Conservation (phyloP, 2,113 vertebrate species). For the Myotis davidii region DNA sequence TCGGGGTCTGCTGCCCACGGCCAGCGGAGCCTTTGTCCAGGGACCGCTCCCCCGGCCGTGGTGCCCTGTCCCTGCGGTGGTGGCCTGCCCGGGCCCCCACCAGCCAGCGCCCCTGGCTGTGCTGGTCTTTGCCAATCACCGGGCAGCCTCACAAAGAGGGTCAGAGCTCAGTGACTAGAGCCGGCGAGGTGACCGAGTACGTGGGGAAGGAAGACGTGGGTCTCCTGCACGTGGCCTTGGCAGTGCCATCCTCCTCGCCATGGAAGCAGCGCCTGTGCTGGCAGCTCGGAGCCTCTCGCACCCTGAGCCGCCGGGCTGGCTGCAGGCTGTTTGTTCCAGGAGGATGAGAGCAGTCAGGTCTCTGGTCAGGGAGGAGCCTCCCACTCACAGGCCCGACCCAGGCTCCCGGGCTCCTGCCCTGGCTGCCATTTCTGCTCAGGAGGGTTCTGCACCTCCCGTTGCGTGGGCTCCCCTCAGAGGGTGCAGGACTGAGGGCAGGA, state of each 20-base stretch:
- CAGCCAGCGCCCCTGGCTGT: not conserved
- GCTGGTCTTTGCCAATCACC: not conserved
- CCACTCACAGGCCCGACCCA: no score
- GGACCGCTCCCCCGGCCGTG: accelerated
- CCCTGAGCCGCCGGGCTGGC: not conserved
- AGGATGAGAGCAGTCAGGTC: no score
- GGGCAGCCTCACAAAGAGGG: not conserved
- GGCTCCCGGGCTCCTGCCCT: accelerated
- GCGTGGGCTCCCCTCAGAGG: not conserved
- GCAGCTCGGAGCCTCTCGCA: not conserved
- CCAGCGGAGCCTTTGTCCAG: not conserved
- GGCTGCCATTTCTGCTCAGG: no score
- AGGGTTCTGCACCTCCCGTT: accelerated
- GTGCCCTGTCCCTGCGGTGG: accelerated
- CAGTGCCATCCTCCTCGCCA: not conserved
- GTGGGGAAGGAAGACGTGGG: not conserved
- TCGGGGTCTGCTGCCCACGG: not conserved
- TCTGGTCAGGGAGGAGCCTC: no score
- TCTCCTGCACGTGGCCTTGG: not conserved
- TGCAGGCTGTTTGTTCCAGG: no score
- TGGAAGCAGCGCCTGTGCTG: accelerated
- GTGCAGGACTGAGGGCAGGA: not conserved
- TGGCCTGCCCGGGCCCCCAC: not conserved
- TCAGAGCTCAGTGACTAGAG: not conserved
- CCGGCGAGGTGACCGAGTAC: accelerated